A percentile compares a stretch with the other conserved stretches of the same genome.
These are phyloP conservation scores for Seriola quinqueradiata DNA, from an alignment of 2,113 vertebrate species.

Conservation along the genomic window DNA sequence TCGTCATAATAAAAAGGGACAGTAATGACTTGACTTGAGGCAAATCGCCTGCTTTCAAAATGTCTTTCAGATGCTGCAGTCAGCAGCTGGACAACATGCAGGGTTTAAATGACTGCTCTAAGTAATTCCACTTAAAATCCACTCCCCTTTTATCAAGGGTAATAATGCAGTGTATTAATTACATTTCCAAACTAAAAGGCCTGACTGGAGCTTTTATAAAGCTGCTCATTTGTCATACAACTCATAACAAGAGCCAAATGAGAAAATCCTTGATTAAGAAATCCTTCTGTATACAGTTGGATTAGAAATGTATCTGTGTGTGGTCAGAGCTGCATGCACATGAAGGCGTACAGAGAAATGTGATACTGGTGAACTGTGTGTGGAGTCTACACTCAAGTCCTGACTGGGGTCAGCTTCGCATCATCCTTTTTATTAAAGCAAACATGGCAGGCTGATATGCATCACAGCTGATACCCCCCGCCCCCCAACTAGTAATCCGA, in stretches of 20 bases:
- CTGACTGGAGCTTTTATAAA: constrained; percentile 72
- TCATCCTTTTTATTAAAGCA: constrained; percentile 83
- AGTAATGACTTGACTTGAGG: constrained; percentile 83
- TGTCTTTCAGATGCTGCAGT: constrained; percentile 84
- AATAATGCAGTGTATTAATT: constrained; percentile 68
- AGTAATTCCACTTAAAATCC: constrained; percentile 74
- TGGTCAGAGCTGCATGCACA: constrained; percentile 64
- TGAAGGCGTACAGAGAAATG: constrained; percentile 64
- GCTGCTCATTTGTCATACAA: constrained; percentile 69
- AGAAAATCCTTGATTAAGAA: constrained; percentile 65
- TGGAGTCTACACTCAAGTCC: constrained; percentile 49
- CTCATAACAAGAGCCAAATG: constrained; percentile 54
- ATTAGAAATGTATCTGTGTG: constrained; percentile 69
- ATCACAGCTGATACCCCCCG: constrained; percentile 78
- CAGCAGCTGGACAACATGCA: constrained; percentile 82
- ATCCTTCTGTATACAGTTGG: constrained; percentile 49
- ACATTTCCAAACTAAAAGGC: constrained; percentile 54
- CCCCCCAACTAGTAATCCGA: constrained; percentile 68
- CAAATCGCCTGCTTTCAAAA: constrained; percentile 82
- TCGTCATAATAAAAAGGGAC: constrained; percentile 85
- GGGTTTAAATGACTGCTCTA: constrained; percentile 75
- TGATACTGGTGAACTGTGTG: constrained; percentile 63
- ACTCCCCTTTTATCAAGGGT: constrained; percentile 61
- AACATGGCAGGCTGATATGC: constrained; percentile 79
- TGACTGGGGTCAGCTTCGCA: constrained; percentile 63